Evolutionary conservation across 2,113 vertebrate species (phyloP).

Genomic region (Chaetodon auriga): DNA sequence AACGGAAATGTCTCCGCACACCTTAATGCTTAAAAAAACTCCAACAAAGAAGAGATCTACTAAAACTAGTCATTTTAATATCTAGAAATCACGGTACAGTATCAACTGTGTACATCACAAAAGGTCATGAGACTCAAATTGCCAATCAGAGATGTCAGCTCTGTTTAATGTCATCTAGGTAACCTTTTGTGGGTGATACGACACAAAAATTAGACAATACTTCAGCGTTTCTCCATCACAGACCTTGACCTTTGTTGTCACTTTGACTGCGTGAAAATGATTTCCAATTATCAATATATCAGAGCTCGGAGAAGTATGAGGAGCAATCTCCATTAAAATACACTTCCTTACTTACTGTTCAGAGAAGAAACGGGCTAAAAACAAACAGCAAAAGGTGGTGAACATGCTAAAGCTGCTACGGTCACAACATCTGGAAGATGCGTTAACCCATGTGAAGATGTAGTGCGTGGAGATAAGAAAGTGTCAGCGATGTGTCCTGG

Average conservation of each 20-base stretch:
- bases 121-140: slow-evolving; percentile 82
- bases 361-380: neutral
- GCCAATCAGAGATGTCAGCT: slow-evolving; percentile 80
- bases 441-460: slow-evolving; percentile 55
- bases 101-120: slow-evolving; percentile 58
- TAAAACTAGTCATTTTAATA: slow-evolving; percentile 45
- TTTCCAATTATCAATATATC: slow-evolving; percentile 63
- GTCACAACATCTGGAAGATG: slow-evolving; percentile 78
- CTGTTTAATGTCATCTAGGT: slow-evolving; percentile 84
- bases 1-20: slow-evolving; percentile 21
- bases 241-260: slow-evolving; percentile 82
- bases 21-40: slow-evolving; percentile 32
- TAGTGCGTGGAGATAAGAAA: slow-evolving; percentile 35
- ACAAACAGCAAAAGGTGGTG: neutral
- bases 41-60: neutral
- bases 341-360: neutral
- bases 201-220: slow-evolving; percentile 67
- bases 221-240: slow-evolving; percentile 73
- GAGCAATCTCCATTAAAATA: slow-evolving; percentile 22
- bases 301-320: slow-evolving; percentile 21
- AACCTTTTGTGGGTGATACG: slow-evolving; percentile 82
- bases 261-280: slow-evolving; percentile 51
- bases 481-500: slow-evolving; percentile 58
- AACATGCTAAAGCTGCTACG: slow-evolving; percentile 16
- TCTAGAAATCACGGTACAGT: slow-evolving; percentile 37